phyloP scores from a whole-genome alignment of 2,113 vertebrate species.

The Poicephalus meyeri region DNA sequence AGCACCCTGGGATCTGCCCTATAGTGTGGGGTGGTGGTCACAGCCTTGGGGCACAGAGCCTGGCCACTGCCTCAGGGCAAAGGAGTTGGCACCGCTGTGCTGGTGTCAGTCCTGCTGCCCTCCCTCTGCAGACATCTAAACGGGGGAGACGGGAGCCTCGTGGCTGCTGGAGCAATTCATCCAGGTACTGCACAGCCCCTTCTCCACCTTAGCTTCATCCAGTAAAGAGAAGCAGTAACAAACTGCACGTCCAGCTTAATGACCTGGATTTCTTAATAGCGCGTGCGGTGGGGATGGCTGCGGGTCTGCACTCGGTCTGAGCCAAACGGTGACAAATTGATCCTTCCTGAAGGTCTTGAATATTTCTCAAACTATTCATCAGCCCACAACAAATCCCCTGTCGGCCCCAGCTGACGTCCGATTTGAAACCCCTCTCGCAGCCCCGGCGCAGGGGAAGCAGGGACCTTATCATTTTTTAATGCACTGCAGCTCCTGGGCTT shows the following conservation, averaged over 20 bases:
- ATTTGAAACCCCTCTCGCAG: slow-evolving; percentile 69
- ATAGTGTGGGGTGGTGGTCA: too few relatives aligned
- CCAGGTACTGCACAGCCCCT: neutral
- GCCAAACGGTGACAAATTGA: slow-evolving; percentile 52
- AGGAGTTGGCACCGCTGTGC: neutral
- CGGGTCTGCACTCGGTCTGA: neutral
- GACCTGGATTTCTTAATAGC: neutral
- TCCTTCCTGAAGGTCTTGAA: slow-evolving; percentile 22
- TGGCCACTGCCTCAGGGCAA: neutral
- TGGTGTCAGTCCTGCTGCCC: neutral
- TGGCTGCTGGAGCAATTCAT: slow-evolving; percentile 48
- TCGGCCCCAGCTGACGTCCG: slow-evolving; percentile 71
- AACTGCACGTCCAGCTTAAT: neutral
- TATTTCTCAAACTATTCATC: slow-evolving; percentile 75
- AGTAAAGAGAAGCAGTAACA: neutral
- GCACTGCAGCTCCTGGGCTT: slow-evolving; percentile 61
- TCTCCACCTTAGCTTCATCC: neutral
- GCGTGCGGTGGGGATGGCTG: neutral
- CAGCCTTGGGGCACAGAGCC: too few relatives aligned
- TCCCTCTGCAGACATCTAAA: neutral
- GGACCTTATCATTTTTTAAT: slow-evolving; percentile 74
- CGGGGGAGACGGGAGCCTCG: fast-evolving
- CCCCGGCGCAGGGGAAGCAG: slow-evolving; percentile 17
- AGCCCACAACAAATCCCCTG: slow-evolving; percentile 78
- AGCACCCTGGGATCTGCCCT: too few relatives aligned